A percentile compares a stretch with the other conserved stretches of the same genome.
Evolutionary conservation across 2,113 vertebrate species (phyloP).

Genomic region (Halcyon senegalensis): DNA sequence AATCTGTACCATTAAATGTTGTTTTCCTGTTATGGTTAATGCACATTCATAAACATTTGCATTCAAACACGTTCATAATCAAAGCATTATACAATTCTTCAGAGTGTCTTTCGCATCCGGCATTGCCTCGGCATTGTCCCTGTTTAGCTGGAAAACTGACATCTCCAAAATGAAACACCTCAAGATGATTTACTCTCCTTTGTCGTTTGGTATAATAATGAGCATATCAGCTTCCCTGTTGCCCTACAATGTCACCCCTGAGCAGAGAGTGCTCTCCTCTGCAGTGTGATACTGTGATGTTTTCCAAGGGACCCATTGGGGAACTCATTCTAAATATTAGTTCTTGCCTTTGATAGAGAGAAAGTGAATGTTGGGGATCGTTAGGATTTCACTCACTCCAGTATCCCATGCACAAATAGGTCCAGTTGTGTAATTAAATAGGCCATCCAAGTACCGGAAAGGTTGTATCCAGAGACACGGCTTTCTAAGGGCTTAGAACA

Average conservation of each 20-base stretch:
- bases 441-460: slow-evolving; percentile 71
- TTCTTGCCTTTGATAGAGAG: background rate
- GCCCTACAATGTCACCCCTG: background rate
- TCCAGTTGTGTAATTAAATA: slow-evolving; percentile 66
- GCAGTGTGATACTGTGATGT: background rate
- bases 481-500: slow-evolving; percentile 69
- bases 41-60: background rate
- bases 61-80: no score
- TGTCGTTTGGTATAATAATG: background rate
- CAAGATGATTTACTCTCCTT: background rate
- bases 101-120: background rate
- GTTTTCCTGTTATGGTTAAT: background rate
- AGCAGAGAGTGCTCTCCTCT: background rate
- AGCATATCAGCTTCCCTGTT: background rate
- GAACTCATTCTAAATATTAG: background rate
- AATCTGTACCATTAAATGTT: background rate
- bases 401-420: slow-evolving; percentile 20
- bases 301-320: background rate
- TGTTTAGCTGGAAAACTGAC: background rate
- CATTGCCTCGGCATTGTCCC: background rate
- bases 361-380: background rate
- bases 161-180: background rate
- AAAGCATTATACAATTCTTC: background rate
- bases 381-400: slow-evolving; percentile 17
- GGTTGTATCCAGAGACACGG: slow-evolving; percentile 62